Evolutionary conservation across 2,797 vertebrate genomes (phyloP), one percentile per base, ranked within the genome.

Genomic region (Hippopotamyrus pictus): DNA sequence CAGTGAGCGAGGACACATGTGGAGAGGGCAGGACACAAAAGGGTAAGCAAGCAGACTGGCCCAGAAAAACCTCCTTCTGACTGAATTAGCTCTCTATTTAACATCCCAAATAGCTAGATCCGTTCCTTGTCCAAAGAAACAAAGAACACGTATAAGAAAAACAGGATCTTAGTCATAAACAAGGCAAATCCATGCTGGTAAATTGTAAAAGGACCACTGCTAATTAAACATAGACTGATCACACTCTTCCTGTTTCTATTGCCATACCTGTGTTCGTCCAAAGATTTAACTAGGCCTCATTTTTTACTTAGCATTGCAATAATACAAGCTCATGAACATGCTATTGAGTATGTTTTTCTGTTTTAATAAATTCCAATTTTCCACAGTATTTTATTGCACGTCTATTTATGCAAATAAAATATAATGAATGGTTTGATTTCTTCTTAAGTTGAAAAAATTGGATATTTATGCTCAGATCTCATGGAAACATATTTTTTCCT

Each of bases 1-100:
- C 95, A 96, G 95, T 96, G 96, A 97, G 96, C 93, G 93, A 94
- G 97, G 97, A 96, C 96, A 96, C 97, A 97, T 97, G 97, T 96
- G 96, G 97, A 96, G 96, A 96, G 95, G 95, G 95, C 96, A 96
- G 93, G 93, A 95, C 95, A 97, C 97, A 97, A 97, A 97, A 96
- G 93, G 96, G 95, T 96, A 95, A 95, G 95, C 95, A 96, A 96
- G 96, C 95, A 97, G 96, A 96, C 95, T 95, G 76, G 83, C 93
- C 95, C 92, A 93, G 95, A 97, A 95, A 97, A 97, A 97, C 95
- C 95, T 95, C 96, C 95, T 92, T 93, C 95, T 95, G 94, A 96
- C 97, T 97, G 96, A 97, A 97, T 97, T 97, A 97, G 96, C 96
- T 96, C 96, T 96, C 97, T 97, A 97, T 97, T 97, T 96, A 97